These are phyloP conservation scores for Parauchenoglanis ngamensis DNA, from an alignment of 2,797 vertebrate species.

Conservation along the genomic window DNA sequence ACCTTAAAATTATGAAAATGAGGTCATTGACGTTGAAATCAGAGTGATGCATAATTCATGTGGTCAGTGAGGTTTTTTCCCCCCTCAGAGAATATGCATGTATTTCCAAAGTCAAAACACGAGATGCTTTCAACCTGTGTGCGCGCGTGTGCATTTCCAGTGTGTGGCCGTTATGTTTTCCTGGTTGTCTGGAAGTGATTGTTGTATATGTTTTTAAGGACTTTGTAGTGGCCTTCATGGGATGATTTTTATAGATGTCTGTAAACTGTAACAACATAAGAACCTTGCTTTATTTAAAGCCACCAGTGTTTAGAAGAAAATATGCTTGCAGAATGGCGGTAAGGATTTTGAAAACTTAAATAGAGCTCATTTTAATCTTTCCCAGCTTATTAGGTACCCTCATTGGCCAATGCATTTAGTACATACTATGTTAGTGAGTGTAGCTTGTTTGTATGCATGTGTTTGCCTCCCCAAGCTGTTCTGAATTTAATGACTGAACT, in stretches of 20 bases:
- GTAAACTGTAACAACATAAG: neutral
- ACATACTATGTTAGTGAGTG: neutral
- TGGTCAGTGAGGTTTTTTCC: neutral
- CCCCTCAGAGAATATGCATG: neutral
- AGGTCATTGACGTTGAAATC: constrained; percentile 45
- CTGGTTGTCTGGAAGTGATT: neutral
- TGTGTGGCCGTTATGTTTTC: neutral
- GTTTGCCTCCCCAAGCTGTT: neutral
- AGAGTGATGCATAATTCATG: constrained; percentile 39
- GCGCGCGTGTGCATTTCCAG: neutral
- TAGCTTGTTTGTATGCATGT: neutral
- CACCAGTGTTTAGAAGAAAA: neutral
- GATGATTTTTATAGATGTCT: neutral
- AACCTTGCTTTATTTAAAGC: neutral
- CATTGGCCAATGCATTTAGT: neutral
- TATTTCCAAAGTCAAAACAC: neutral
- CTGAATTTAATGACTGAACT: neutral
- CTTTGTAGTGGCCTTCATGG: neutral
- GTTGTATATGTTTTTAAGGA: too few relatives aligned
- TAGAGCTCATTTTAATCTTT: neutral
- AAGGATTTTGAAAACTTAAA: neutral
- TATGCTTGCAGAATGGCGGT: neutral
- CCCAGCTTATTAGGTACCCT: neutral
- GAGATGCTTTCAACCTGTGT: neutral
- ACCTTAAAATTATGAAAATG: constrained; percentile 51